Conservation (phyloP, 2,797 vertebrate genomes). For the Sandelia bainsii region DNA sequence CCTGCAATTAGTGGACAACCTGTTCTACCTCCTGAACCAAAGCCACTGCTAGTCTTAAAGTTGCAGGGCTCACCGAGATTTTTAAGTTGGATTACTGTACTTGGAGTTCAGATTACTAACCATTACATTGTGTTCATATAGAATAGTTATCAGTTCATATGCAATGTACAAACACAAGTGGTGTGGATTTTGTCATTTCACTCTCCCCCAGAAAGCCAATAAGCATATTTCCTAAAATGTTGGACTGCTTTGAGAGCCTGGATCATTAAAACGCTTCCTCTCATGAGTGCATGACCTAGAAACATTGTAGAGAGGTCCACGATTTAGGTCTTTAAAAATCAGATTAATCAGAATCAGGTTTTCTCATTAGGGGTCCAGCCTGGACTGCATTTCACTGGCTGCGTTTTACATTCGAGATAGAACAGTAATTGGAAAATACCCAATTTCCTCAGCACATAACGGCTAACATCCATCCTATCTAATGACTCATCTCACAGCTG, state of each 20-base stretch:
- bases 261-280: conserved; percentile 20
- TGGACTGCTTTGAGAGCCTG: not conserved
- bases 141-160: too few species aligned
- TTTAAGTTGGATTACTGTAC: too few species aligned
- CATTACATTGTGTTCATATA: too few species aligned
- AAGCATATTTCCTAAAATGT: not conserved
- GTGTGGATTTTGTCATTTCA: not conserved
- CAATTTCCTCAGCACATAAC: conserved; percentile 26
- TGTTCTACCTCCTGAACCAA: too few species aligned
- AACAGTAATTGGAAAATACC: conserved; percentile 48
- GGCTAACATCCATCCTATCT: conserved; percentile 20
- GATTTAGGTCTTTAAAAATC: conserved; percentile 22
- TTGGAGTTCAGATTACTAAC: too few species aligned
- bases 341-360: conserved; percentile 35
- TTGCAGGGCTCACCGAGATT: too few species aligned
- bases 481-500: conserved; percentile 22
- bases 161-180: too few species aligned
- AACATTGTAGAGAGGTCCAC: conserved; percentile 13
- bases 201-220: not conserved
- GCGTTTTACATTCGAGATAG: conserved; percentile 20
- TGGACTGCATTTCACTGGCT: conserved; percentile 4
- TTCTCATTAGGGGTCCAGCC: conserved; percentile 29
- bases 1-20: too few species aligned
- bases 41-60: too few species aligned
- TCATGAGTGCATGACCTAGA: conserved; percentile 13